Percentiles rank a stretch among this genome's conserved stretches.
phyloP scores from a whole-genome alignment of 2,113 vertebrate genomes.

The Microcebus tavaratra region DNA sequence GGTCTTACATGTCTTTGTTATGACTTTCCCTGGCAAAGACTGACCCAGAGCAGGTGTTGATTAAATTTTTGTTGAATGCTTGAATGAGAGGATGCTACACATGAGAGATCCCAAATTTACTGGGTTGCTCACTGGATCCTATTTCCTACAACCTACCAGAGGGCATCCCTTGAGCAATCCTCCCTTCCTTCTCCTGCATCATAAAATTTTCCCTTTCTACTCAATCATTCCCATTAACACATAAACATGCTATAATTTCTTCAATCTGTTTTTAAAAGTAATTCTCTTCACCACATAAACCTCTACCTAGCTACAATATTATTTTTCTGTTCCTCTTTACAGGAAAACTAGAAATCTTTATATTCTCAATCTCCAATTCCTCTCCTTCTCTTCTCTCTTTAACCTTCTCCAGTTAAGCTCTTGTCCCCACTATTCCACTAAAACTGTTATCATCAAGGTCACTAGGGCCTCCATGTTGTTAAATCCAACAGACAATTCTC shows the following conservation, averaged over 20 bases:
- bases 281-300: neutral
- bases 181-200: neutral
- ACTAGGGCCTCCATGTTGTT: neutral
- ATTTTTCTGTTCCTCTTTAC: neutral
- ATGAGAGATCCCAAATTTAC: neutral
- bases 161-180: neutral
- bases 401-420: neutral
- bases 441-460: neutral
- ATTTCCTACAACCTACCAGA: neutral
- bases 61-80: neutral
- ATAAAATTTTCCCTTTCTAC: neutral
- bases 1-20: constrained; percentile 29
- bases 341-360: constrained; percentile 19
- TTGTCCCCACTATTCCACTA: neutral
- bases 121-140: neutral
- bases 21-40: neutral
- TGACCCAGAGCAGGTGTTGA: neutral
- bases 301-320: neutral
- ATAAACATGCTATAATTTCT: neutral
- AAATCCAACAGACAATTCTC: neutral
- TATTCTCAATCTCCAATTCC: neutral
- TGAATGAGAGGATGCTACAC: neutral
- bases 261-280: neutral
- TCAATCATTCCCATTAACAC: neutral
- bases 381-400: neutral